These are phyloP conservation scores for Drosophila mulleri DNA, from an alignment of 2,888 invertebrate genomes.

Conservation along the genomic window DNA sequence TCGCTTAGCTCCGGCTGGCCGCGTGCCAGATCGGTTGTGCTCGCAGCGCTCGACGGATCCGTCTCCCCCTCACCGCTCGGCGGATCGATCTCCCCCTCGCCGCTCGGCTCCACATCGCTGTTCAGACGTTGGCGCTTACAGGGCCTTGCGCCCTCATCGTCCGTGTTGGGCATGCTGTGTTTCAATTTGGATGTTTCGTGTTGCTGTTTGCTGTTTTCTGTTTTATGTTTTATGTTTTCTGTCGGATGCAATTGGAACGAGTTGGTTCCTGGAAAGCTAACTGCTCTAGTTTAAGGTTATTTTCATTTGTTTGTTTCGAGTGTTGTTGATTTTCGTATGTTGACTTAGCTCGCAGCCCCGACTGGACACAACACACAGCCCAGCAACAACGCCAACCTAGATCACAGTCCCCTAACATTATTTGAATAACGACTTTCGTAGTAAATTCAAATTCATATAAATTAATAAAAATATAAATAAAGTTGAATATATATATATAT, in stretches of 20 bases:
- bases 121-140: constrained; percentile 13
- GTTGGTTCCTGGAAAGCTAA: not conserved
- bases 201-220: not conserved
- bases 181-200: not conserved
- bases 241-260: not conserved
- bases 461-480: not conserved
- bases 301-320: constrained; percentile 1
- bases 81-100: not conserved
- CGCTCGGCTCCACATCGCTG: not conserved
- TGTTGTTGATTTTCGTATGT: constrained; percentile 17
- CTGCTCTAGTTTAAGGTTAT: not conserved
- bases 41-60: not conserved
- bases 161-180: constrained; percentile 4
- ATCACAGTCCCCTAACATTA: not conserved
- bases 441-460: too few relatives aligned
- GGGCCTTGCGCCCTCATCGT: not conserved
- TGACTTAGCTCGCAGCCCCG: not conserved
- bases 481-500: not conserved
- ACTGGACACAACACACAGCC: not conserved
- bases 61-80: not conserved
- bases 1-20: constrained; percentile 32
- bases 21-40: not conserved
- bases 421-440: not conserved
- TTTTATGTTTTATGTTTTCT: too few relatives aligned
- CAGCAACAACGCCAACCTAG: constrained; percentile 4